Base-by-base conservation (phyloP, 1,140 invertebrate genomes). In the Micrasema minimum region DNA sequence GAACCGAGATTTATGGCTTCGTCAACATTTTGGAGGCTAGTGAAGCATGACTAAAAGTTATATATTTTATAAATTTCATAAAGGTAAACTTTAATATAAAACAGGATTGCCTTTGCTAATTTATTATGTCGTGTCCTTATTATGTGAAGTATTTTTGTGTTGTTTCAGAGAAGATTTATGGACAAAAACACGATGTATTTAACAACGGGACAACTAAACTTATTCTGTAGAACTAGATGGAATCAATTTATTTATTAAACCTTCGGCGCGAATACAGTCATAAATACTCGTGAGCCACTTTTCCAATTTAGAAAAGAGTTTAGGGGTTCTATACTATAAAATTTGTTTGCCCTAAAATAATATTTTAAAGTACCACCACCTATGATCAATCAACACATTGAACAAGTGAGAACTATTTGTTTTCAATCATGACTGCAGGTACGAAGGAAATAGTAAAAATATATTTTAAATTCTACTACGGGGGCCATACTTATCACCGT, bases 31-130 rank as follows among this genome's bases (percentile, higher is more conserved):
- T 59, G 35, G 35, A 2, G 26, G 26, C 2, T 2, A 7, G 20
- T 59, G 55, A 43, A 43, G 18, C 55, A 35, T 38, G 55, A 41
- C 55, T 59, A 59, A 41, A 59, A 22, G 37, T 31, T 55, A 59
- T 59, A 59, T 43, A 59, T 59, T 59, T 59, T 59, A 59, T 59
- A 43, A 59, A 59, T 59, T 59, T 59, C 55, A 59, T 59, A 59
- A 59, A 59, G 55, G 37, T n/a, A n/a, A n/a, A 59, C 38, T 59
- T 43, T 59, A 59, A 41, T 41, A 41, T 59, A 59, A 59, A 35
- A 59, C 55, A 59, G 55, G 55, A 20, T 41, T 59, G 31, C 35
- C 35, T 59, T 41, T 41, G 14, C 26, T 59, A 59, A 59, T 59
- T 59, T 59, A 59, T 59, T 59, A 22, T 35, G 22, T 20, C 38